Evolutionary conservation across 2,113 vertebrate genomes (phyloP), one percentile per base, ranked within the genome.

Genomic region (Leptosomus discolor): DNA sequence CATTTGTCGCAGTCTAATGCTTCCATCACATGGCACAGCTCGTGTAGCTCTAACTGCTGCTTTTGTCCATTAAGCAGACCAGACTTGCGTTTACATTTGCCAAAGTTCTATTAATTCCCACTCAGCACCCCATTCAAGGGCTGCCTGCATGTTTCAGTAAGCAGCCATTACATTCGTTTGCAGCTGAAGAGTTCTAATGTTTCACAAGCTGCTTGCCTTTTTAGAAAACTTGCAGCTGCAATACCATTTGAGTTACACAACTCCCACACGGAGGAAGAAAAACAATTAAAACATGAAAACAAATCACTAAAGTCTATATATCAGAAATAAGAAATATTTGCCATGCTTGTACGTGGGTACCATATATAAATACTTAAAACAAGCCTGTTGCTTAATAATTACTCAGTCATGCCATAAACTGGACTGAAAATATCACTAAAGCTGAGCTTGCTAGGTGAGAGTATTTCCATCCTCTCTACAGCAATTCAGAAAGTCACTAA

Each of bases 1-100:
- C 85, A 96, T 96, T 97, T 97, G 94, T 95, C 9, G 65, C 94
- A 96, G 86, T 92, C 88, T 96, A 97, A 95, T 94, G 90, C 90
- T 86, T n/a, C 70, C 74, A 96, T 96, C 93, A 97, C 92, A 92
- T 93, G 95, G 93, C 90, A 58, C 67, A 96, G 74, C 91, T 96
- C 87, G n/a, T 92, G 94, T 80, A 77, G 78, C 34, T 92, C 69
- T 80, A 58, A 89, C 90, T 95, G 89, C 84, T 90, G 94, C 92
- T 94, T 97, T 96, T 97, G 92, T 75, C 67, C 69, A 70, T 84
- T 91, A 94, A 80, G 73, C 70, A 93, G 82, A 88, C 29, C 81
- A 92, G 79, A 95, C 93, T 81, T 73, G 71, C 82, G 54, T 67
- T 88, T 75, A 29, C 85, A 70, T 84, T 95, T 94, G 95, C 91